phyloP scores from a whole-genome alignment of 2,113 vertebrate genomes.

The Thinocorus orbignyianus region DNA sequence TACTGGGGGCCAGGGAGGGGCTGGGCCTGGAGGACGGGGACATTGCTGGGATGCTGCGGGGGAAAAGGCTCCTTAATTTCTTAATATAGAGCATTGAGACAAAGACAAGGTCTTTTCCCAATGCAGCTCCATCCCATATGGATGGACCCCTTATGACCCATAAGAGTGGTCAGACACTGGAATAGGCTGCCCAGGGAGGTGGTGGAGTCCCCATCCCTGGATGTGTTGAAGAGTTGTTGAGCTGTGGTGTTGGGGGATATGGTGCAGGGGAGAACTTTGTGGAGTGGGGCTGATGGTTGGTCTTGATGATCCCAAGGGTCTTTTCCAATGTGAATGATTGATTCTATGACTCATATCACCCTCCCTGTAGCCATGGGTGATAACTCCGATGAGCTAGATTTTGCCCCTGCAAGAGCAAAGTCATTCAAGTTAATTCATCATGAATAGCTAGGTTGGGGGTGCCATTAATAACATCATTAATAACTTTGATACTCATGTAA shows the following conservation, averaged over 20 bases:
- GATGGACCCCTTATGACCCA: no score
- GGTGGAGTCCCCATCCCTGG: no score
- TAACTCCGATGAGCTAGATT: rapidly evolving
- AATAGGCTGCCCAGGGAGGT: no score
- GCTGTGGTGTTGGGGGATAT: no score
- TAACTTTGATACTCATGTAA: neutral
- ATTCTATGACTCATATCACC: no score
- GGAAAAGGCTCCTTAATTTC: neutral
- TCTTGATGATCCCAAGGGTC: no score
- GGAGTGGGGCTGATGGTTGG: no score
- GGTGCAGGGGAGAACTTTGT: no score
- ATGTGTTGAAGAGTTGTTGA: no score
- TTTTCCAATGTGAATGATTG: no score
- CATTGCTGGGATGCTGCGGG: neutral
- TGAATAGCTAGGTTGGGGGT: neutral
- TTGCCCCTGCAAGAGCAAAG: neutral
- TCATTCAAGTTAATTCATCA: neutral
- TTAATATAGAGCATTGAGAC: neutral
- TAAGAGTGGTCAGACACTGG: no score
- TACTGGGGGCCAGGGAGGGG: neutral
- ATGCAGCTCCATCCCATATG: neutral
- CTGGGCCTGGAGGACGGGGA: neutral
- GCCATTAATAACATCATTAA: neutral
- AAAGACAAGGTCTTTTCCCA: neutral
- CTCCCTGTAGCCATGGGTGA: neutral